phyloP scores from a whole-genome alignment of 1,140 invertebrate genomes.

The Triops cancriformis region DNA sequence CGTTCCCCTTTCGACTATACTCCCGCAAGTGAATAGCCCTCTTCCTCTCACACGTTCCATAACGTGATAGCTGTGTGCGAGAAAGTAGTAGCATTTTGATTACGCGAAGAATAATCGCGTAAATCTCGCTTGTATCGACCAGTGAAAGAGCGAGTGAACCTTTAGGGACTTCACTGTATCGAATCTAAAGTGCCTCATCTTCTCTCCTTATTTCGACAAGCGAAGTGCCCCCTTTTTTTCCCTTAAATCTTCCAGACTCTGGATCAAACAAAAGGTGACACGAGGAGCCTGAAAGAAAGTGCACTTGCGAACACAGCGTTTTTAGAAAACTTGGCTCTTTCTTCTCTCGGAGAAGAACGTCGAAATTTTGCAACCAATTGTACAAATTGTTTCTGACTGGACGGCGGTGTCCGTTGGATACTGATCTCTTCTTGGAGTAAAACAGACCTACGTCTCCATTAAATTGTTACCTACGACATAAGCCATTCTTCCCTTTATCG shows the following conservation, averaged over 20 bases:
- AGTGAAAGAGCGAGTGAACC: background rate
- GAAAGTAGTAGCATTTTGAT: background rate
- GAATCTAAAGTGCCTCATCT: background rate
- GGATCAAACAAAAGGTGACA: background rate
- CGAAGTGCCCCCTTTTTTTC: background rate
- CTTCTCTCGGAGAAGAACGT: no score
- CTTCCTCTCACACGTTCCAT: background rate
- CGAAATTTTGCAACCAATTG: no score
- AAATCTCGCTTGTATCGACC: conserved; percentile 10
- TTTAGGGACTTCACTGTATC: background rate
- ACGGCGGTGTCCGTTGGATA: no score
- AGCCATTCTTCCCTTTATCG: no score
- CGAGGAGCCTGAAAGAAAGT: background rate
- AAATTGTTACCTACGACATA: no score
- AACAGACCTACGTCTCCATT: no score
- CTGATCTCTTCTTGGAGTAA: no score
- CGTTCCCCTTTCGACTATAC: background rate
- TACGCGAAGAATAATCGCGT: background rate
- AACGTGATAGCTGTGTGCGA: background rate
- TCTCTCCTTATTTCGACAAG: background rate
- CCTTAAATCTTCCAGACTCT: background rate
- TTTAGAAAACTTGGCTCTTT: no score
- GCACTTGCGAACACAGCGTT: no score
- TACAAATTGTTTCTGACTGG: no score
- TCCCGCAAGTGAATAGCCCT: background rate